Percentiles rank a stretch among this genome's conserved stretches.
phyloP scores from a whole-genome alignment of 2,888 invertebrate species.

The Tortrix viridana region DNA sequence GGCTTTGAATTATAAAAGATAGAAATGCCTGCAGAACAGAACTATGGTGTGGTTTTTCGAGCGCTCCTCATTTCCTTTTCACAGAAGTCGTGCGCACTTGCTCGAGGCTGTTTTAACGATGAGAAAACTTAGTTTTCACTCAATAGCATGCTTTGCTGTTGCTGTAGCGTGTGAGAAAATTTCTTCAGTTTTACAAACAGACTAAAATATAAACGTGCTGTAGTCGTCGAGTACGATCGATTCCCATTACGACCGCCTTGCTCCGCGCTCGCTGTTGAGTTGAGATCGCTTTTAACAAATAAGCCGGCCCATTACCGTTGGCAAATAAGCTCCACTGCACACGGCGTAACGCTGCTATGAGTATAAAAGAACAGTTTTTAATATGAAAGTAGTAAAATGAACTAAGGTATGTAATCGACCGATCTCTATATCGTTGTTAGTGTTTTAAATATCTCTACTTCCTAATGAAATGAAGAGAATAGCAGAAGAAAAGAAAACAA shows the following conservation, averaged over 20 bases:
- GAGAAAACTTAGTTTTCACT: background rate
- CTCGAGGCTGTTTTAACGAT: background rate
- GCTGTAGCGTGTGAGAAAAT: too few relatives aligned
- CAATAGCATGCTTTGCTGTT: too few relatives aligned
- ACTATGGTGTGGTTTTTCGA: constrained; percentile 6
- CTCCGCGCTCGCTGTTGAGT: constrained; percentile 8
- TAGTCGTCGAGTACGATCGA: constrained; percentile 4
- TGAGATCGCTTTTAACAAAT: constrained; percentile 21
- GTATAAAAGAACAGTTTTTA: too few relatives aligned
- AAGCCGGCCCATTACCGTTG: constrained; percentile 11
- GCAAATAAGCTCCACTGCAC: constrained; percentile 4
- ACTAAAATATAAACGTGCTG: background rate
- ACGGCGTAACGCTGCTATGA: background rate
- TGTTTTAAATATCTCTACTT: too few relatives aligned
- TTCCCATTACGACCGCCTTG: constrained; percentile 4
- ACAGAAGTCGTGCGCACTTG: background rate
- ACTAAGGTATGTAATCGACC: too few relatives aligned
- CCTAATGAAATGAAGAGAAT: too few relatives aligned
- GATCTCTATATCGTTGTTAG: too few relatives aligned
- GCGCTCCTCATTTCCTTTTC: constrained; percentile 9
- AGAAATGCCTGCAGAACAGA: background rate
- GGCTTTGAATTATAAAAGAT: constrained; percentile 14
- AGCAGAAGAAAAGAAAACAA: too few relatives aligned
- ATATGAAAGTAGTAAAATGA: too few relatives aligned
- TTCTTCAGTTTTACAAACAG: too few relatives aligned